Conservation (phyloP, 2,113 vertebrate genomes). For the Pseudorhombus dupliciocellatus region DNA sequence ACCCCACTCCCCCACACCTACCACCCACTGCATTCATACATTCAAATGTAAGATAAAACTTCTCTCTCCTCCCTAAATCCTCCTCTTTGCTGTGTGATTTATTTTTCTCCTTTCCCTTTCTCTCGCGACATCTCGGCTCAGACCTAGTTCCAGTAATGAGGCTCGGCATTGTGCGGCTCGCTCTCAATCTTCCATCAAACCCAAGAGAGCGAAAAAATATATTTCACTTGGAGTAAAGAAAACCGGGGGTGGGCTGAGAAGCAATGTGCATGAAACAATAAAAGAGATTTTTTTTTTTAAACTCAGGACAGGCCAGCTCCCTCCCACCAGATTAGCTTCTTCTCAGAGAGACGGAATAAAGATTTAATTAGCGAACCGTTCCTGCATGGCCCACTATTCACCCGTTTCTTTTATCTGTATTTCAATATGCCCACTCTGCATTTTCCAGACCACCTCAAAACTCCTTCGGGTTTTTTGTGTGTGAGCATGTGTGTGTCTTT, state of each 20-base stretch:
- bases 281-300: conserved; percentile 37
- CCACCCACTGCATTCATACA: conserved; percentile 65
- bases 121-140: conserved; percentile 48
- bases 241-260: conserved; percentile 62
- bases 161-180: conserved; percentile 59
- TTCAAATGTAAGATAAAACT: conserved; percentile 68
- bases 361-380: conserved; percentile 75
- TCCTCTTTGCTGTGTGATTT: conserved; percentile 52
- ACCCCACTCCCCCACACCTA: background rate
- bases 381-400: conserved; percentile 46
- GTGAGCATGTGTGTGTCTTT: conserved; percentile 13
- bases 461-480: conserved; percentile 8
- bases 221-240: conserved; percentile 46
- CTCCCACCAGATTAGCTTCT: conserved; percentile 72
- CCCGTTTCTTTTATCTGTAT: conserved; percentile 64
- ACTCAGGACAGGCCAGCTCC: conserved; percentile 50
- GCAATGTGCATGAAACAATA: conserved; percentile 52
- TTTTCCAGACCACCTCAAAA: conserved; percentile 70
- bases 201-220: conserved; percentile 1
- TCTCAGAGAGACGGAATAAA: conserved; percentile 61
- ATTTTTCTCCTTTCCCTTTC: conserved; percentile 18
- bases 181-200: conserved; percentile 64
- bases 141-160: conserved; percentile 63
- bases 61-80: conserved; percentile 48
- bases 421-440: conserved; percentile 68